A percentile compares a stretch with the other conserved stretches of the same genome.
Evolutionary conservation across 2,797 vertebrate species (phyloP).

Genomic region (Scleropages formosus): DNA sequence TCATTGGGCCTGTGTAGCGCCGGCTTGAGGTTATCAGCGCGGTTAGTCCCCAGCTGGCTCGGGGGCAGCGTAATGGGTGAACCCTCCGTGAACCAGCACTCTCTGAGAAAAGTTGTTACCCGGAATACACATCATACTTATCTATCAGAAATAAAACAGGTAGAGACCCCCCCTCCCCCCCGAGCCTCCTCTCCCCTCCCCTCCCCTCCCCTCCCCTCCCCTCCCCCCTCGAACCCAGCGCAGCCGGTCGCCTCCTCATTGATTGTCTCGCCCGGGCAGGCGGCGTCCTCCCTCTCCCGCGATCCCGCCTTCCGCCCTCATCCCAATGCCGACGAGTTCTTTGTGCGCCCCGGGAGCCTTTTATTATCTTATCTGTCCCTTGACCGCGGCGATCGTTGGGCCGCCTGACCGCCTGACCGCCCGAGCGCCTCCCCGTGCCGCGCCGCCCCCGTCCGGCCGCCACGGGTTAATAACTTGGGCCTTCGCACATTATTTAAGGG

Average conservation of each 20-base stretch:
- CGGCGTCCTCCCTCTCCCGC: slow-evolving; percentile 64
- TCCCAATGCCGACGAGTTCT: slow-evolving; percentile 45
- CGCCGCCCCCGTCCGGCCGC: slow-evolving; percentile 60
- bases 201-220: slow-evolving; percentile 27
- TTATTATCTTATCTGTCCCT: slow-evolving; percentile 69
- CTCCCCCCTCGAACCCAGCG: slow-evolving; percentile 44
- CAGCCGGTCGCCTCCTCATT: slow-evolving; percentile 66
- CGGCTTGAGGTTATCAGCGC: slow-evolving; percentile 89
- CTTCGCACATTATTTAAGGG: slow-evolving; percentile 75
- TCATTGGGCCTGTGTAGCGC: slow-evolving; percentile 95
- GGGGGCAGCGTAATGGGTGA: slow-evolving; percentile 92
- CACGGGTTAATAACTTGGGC: slow-evolving; percentile 80
- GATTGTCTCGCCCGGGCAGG: slow-evolving; percentile 64
- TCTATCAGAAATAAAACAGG: slow-evolving; percentile 73
- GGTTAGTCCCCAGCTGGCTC: slow-evolving; percentile 98
- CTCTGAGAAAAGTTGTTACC: slow-evolving; percentile 70
- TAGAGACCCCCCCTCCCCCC: slow-evolving; percentile 39
- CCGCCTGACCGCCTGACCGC: slow-evolving; percentile 56
- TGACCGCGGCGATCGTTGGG: slow-evolving; percentile 43
- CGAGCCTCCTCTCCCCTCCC: slow-evolving; percentile 22
- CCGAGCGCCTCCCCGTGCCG: slow-evolving; percentile 54
- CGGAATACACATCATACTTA: slow-evolving; percentile 73
- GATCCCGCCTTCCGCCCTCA: slow-evolving; percentile 51
- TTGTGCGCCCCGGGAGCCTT: slow-evolving; percentile 67
- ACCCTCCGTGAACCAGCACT: slow-evolving; percentile 90